These are phyloP conservation scores for Gouania willdenowi DNA, from an alignment of 2,797 vertebrate species.

Conservation along the genomic window DNA sequence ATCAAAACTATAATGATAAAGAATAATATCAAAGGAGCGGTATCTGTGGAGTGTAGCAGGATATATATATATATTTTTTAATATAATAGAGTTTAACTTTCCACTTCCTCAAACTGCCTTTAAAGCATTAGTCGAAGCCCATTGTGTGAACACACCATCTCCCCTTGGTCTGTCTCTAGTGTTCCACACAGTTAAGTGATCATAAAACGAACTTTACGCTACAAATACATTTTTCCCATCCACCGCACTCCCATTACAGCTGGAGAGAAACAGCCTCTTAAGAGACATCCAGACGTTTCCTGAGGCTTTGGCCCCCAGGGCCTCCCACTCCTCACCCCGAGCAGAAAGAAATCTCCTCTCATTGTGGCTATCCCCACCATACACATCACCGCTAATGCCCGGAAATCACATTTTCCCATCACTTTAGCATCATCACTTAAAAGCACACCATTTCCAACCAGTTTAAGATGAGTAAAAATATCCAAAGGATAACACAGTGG, in stretches of 20 bases:
- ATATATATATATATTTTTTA: too few species aligned
- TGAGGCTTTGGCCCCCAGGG: conserved; percentile 67
- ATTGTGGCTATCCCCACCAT: conserved; percentile 45
- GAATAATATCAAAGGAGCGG: too few species aligned
- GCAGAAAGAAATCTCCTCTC: conserved; percentile 63
- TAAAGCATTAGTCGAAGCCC: conserved; percentile 1
- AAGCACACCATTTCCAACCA: conserved; percentile 68
- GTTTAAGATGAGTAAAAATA: conserved; percentile 68
- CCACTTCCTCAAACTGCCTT: conserved; percentile 5
- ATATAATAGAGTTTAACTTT: too few species aligned
- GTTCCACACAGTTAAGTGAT: conserved; percentile 55
- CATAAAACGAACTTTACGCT: conserved; percentile 64
- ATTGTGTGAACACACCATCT: conserved; percentile 15
- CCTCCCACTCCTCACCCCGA: conserved; percentile 54
- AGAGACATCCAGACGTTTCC: conserved; percentile 77
- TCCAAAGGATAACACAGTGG: conserved; percentile 36
- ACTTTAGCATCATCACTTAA: conserved; percentile 70
- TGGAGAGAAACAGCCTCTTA: conserved; percentile 69
- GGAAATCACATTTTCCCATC: conserved; percentile 77
- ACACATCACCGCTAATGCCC: conserved; percentile 72
- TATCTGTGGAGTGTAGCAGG: too few species aligned
- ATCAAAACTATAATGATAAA: too few species aligned
- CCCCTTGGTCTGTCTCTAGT: conserved; percentile 5
- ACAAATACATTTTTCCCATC: conserved; percentile 67
- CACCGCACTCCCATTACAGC: conserved; percentile 76